phyloP scores from a whole-genome alignment of 2,888 invertebrate species.

The Fragum sueziense region DNA sequence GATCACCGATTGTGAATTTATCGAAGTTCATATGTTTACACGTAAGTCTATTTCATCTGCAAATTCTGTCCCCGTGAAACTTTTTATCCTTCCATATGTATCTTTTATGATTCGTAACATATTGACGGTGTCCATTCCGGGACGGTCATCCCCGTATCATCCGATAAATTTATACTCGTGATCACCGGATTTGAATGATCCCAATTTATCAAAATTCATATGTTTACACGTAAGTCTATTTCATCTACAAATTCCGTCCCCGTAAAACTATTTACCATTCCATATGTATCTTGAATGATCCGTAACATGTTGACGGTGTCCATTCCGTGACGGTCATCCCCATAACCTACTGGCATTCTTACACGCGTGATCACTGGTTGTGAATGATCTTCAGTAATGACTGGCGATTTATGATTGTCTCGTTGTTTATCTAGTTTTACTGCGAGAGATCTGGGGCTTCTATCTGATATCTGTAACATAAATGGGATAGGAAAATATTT shows the following conservation, averaged over 20 bases:
- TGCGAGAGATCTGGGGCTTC: conserved; percentile 11
- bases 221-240: too few relatives aligned
- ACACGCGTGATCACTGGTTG: conserved; percentile 68
- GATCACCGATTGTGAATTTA: too few relatives aligned
- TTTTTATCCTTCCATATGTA: conserved; percentile 26
- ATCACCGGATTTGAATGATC: conserved; percentile 57
- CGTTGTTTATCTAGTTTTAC: conserved; percentile 5
- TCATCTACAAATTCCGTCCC: conserved; percentile 48
- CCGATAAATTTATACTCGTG: conserved; percentile 77
- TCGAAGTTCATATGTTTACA: too few relatives aligned
- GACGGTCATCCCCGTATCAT: conserved; percentile 80
- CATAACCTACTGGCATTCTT: conserved; percentile 80
- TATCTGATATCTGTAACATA: conserved; percentile 30
- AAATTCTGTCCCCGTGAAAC: conserved; percentile 41
- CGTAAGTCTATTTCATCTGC: conserved; percentile 40
- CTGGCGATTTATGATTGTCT: not conserved
- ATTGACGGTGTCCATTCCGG: conserved; percentile 66
- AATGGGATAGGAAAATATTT: not conserved
- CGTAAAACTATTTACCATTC: conserved; percentile 30
- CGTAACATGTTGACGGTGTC: conserved; percentile 42
- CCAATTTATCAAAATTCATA: too few relatives aligned
- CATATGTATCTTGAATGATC: conserved; percentile 21
- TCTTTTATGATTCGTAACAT: conserved; percentile 32
- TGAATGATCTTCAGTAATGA: not conserved
- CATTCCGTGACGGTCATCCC: conserved; percentile 79